A percentile compares a stretch with the other conserved stretches of the same genome.
These are phyloP conservation scores for Pan troglodytes DNA, from an alignment of 2,113 vertebrate species.

Conservation along the genomic window NHGRI_mPanTro3-v2.1_pri NC_072404.2:50640001-50640500, in stretches of 20 bases:
- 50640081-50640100: background rate
- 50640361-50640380: background rate
- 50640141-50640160: background rate
- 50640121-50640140: background rate
- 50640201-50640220: background rate
- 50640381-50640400: too few species aligned
- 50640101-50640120: accelerated
- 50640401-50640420: background rate
- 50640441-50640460: background rate
- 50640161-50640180: background rate
- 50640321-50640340: background rate
- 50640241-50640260: background rate
- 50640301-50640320: background rate
- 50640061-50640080: background rate
- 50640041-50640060: background rate
- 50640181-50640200: background rate
- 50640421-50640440: background rate
- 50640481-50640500: background rate
- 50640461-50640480: background rate
- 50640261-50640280: background rate
- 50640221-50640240: background rate
- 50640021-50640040: background rate
- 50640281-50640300: background rate
- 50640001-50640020: background rate
- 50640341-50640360: background rate